Base-by-base conservation (phyloP, 1,140 invertebrate genomes). In the Delia radicum region DNA sequence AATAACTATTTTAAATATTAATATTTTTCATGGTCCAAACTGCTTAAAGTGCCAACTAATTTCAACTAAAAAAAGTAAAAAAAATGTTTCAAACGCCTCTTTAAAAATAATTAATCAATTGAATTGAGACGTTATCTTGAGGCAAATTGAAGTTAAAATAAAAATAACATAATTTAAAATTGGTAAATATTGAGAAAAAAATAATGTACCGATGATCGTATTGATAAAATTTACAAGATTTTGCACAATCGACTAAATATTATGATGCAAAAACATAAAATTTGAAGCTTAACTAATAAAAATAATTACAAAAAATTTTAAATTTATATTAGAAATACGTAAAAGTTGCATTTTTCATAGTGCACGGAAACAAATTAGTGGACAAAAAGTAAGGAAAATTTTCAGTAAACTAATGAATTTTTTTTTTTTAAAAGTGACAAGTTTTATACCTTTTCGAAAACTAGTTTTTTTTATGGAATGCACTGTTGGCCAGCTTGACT, bases 81-180 rank as follows among this genome's bases (percentile, higher is more conserved):
- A 55, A 55, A 55, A 21, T 7, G 8, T 55, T 55, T 7, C 48
- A 55, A 55, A 55, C 48, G 48, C 48, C 48, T 55, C 48, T 55
- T 55, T 18, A 55, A 55, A 21, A 55, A 55, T 55, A 55, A 55
- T 55, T 55, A 55, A 55, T 55, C 48, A 55, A 18, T 21, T 55
- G n/a, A 55, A 55, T 55, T 55, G 48, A 55, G 48, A 55, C 48
- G 48, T 55, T 55, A 55, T 55, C 48, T 55, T 55, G 48, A 24
- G 21, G n/a, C 21, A 55, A 55, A 55, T 15, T 55, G n/a, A 55
- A 55, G 48, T 10, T 15, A 42, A 42, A 42, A 42, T 42, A 42
- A 42, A 42, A 13, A 13, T 42, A 10, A 10, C 1, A 42, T 15
- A 42, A 42, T 55, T n/a, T n/a, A n/a, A n/a, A 21, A 55, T 55